These are phyloP conservation scores for Brachypterus glaber DNA, from an alignment of 2,888 invertebrate genomes.

Conservation along the genomic window DNA sequence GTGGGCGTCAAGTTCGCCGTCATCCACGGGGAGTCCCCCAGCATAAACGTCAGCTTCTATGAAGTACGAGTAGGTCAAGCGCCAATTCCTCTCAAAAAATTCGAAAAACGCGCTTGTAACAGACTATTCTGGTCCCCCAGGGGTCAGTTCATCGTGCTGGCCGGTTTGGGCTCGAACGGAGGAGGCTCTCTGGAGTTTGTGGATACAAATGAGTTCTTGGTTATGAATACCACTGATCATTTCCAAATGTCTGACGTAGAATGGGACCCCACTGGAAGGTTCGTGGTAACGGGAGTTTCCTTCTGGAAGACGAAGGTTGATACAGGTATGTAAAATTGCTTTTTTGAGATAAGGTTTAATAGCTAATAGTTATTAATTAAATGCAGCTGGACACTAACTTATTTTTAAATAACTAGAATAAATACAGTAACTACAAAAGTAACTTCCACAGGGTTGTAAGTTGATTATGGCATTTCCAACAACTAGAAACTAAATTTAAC, in stretches of 20 bases:
- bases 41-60: slow-evolving; percentile 85
- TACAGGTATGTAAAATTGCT: slow-evolving; percentile 36
- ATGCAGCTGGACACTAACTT: too few relatives aligned
- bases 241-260: slow-evolving; percentile 90
- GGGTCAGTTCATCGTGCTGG: slow-evolving; percentile 91
- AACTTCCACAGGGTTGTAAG: too few relatives aligned
- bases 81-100: slow-evolving; percentile 77
- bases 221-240: slow-evolving; percentile 92
- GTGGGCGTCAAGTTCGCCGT: slow-evolving; percentile 92
- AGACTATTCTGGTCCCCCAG: slow-evolving; percentile 92
- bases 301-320: slow-evolving; percentile 93
- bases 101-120: slow-evolving; percentile 82
- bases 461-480: too few relatives aligned
- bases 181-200: slow-evolving; percentile 93
- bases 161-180: slow-evolving; percentile 73
- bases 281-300: slow-evolving; percentile 90
- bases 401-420: too few relatives aligned
- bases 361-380: too few relatives aligned
- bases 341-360: too few relatives aligned
- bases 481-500: too few relatives aligned
- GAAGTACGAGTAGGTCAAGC: slow-evolving; percentile 85
- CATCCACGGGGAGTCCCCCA: slow-evolving; percentile 86
- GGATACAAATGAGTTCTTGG: slow-evolving; percentile 88
- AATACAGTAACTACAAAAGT: too few relatives aligned
- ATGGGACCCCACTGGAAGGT: slow-evolving; percentile 99